Evolutionary conservation across 2,113 vertebrate genomes (phyloP), one percentile per base, ranked within the genome.

Genomic region (Psilopogon haemacephalus): DNA sequence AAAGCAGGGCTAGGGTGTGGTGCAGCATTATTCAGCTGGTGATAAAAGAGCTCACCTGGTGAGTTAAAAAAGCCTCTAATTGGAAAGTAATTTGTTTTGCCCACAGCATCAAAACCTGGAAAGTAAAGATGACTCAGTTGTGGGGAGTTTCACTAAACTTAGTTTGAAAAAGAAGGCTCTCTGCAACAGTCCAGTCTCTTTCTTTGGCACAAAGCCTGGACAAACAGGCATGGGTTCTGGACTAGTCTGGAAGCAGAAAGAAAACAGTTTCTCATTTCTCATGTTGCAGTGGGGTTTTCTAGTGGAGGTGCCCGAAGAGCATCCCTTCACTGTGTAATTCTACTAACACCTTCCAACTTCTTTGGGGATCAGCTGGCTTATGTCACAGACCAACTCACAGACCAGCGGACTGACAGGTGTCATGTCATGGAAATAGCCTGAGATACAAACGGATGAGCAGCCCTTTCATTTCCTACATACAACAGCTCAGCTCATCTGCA

Each of bases 261-360:
- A 12, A 56, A 84, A 2, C 27, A 23, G 81, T 86, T 84, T 54
- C 37, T 84, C 10, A 24, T 46, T 20, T 6, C 8, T 2, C 5
- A 1, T 50, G 6, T 77, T 56, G n/a, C 0, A 0, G 15, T 33
- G 59, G 27, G 7, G 2, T 48, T 58, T 12, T 38, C 37, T 42
- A 28, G 23, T n/a, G 24, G 35, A 83, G 21, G 21, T 56, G 26
- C 5, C 19, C 38, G 52, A 70, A 68, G 38, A 81, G 12, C 33
- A 68, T n/a, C 42, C 33, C 27, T 32, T 26, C 54, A 30, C 19
- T 48, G 10, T 40, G 23, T 40, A 12, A 58, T 52, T 40, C 17
- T 70, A 13, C 32, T 12, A 20, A 32, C 56, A 30, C 46, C 35
- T 32, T 44, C 62, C 50, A 65, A 1, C 5, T n/a, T 15, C 37